These are phyloP conservation scores for Dallia pectoralis DNA, from an alignment of 2,797 vertebrate species.

Conservation along the genomic window DNA sequence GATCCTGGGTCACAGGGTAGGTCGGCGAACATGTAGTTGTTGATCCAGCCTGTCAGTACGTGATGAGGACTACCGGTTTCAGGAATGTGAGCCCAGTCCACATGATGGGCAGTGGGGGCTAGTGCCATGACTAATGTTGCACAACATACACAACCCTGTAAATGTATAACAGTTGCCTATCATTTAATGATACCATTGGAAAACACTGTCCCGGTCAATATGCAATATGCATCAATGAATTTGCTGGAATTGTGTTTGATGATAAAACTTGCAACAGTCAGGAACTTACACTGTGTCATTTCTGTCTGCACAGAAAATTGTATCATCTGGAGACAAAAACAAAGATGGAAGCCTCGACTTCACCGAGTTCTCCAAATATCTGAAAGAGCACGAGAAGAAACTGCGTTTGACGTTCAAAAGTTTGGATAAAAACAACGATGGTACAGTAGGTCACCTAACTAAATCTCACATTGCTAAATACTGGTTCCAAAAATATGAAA, in stretches of 20 bases:
- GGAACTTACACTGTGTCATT: neutral
- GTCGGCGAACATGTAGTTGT: too few relatives aligned
- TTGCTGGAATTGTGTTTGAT: neutral
- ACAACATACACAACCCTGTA: neutral
- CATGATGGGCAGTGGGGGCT: too few relatives aligned
- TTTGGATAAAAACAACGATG: constrained; percentile 92
- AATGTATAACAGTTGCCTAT: neutral
- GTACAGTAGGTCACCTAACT: constrained; percentile 33
- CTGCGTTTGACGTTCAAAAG: constrained; percentile 91
- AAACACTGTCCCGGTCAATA: neutral
- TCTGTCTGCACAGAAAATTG: constrained; percentile 82
- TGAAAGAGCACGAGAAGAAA: constrained; percentile 94
- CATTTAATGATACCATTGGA: neutral
- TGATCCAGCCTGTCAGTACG: too few relatives aligned
- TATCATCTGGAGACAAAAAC: constrained; percentile 85
- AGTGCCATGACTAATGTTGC: neutral
- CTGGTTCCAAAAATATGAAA: neutral
- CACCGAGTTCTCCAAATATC: constrained; percentile 87
- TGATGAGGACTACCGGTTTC: too few relatives aligned
- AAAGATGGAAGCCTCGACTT: constrained; percentile 89
- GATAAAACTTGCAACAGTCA: neutral
- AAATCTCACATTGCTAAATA: neutral
- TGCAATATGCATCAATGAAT: neutral
- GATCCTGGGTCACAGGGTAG: too few relatives aligned
- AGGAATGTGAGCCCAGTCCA: too few relatives aligned